phyloP scores from a whole-genome alignment of 2,888 invertebrate species.

The Drosophila macrospina region DNA sequence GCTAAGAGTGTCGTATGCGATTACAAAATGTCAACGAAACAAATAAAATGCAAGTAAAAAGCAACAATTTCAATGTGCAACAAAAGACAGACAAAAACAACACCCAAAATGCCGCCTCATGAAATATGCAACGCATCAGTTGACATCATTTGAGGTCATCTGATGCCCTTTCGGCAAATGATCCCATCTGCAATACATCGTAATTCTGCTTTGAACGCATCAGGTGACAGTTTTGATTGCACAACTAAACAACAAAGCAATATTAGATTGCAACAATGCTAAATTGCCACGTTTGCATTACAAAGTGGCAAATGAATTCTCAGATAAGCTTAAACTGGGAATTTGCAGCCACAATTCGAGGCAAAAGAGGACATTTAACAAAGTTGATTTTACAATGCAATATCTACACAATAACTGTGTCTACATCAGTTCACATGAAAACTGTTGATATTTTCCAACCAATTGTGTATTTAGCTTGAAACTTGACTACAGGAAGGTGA shows the following conservation, averaged over 20 bases:
- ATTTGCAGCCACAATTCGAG: not conserved
- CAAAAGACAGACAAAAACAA: constrained; percentile 11
- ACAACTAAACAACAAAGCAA: constrained; percentile 26
- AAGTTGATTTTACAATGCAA: not conserved
- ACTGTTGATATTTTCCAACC: constrained; percentile 1
- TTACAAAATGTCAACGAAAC: constrained; percentile 30
- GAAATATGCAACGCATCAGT: constrained; percentile 42
- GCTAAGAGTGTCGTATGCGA: constrained; percentile 15
- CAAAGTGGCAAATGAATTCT: constrained; percentile 19
- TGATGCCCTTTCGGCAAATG: constrained; percentile 17
- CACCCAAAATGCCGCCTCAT: constrained; percentile 30
- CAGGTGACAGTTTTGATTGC: constrained; percentile 40
- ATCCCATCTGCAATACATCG: constrained; percentile 15
- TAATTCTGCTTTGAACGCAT: constrained; percentile 13
- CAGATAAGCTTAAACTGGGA: not conserved
- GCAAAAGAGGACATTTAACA: not conserved
- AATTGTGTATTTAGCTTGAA: not conserved
- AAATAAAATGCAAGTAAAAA: constrained; percentile 20
- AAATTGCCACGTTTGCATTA: constrained; percentile 25
- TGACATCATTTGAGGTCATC: constrained; percentile 29
- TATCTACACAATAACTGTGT: constrained; percentile 1
- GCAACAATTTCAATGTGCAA: constrained; percentile 14
- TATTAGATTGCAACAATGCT: constrained; percentile 48
- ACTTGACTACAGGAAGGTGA: not conserved
- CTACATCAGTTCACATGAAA: not conserved